Evolutionary conservation across 2,113 vertebrate genomes (phyloP).

Genomic region (Leptobrachium leishanense): DNA sequence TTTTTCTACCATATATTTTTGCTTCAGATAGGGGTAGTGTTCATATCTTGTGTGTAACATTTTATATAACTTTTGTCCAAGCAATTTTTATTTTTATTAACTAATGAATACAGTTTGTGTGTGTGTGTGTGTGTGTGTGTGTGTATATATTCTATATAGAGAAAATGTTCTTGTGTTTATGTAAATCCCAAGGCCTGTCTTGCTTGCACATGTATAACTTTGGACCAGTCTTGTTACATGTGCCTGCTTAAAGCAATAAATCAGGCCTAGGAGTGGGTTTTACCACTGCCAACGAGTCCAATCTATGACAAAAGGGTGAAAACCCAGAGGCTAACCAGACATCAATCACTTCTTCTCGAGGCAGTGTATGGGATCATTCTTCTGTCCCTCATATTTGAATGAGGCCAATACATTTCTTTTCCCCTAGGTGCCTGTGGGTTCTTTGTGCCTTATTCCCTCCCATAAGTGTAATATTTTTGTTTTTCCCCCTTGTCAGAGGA

Average conservation of each 20-base stretch:
- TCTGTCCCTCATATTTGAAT: neutral
- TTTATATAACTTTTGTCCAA: conserved; percentile 20
- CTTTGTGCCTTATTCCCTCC: conserved; percentile 36
- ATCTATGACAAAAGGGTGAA: neutral
- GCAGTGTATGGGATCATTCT: neutral
- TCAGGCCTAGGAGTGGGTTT: neutral
- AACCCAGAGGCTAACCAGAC: neutral
- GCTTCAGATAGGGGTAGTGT: neutral
- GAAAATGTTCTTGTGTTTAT: neutral
- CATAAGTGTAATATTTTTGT: neutral
- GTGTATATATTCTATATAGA: neutral
- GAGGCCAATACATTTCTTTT: neutral
- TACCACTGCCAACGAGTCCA: neutral
- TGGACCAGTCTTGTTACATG: conserved; percentile 10
- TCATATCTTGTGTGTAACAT: neutral
- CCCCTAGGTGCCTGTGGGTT: conserved; percentile 9
- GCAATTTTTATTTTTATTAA: conserved; percentile 26
- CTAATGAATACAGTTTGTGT: neutral
- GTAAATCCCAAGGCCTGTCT: neutral
- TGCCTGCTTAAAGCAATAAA: conserved; percentile 38
- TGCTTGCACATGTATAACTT: conserved; percentile 6
- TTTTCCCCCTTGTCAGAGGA: neutral
- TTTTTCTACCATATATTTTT: conserved; percentile 2
- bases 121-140: conserved; percentile 20
- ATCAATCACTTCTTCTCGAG: neutral